Conservation (phyloP, 2,888 invertebrate species). For the Cephalotes varians region DNA sequence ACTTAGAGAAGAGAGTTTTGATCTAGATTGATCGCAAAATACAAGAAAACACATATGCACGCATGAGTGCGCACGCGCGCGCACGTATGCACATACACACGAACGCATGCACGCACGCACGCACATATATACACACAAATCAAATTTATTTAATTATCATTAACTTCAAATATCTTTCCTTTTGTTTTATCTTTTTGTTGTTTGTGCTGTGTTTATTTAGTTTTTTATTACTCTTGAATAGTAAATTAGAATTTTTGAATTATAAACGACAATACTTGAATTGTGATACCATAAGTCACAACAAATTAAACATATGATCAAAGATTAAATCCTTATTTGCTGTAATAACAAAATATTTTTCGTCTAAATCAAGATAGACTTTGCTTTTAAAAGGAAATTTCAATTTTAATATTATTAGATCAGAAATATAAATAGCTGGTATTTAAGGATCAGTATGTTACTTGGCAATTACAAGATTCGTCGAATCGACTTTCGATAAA, state of each 20-base stretch:
- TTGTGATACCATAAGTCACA: neutral
- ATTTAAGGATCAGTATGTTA: neutral
- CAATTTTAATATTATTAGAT: neutral
- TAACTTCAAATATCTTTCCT: neutral
- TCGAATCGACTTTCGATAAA: constrained; percentile 13
- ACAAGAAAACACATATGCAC: neutral
- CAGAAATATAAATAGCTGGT: neutral
- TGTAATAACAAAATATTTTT: neutral
- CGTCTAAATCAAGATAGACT: neutral
- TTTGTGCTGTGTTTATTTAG: neutral
- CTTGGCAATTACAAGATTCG: neutral
- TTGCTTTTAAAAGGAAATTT: neutral
- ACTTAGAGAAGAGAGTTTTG: neutral
- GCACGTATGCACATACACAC: neutral
- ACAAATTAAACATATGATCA: neutral
- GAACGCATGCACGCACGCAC: too few species aligned
- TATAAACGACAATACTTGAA: neutral
- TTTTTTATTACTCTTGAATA: neutral
- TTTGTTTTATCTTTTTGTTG: neutral
- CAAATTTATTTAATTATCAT: neutral
- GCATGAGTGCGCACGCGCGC: neutral
- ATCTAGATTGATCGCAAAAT: neutral
- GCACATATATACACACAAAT: neutral
- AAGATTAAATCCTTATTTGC: neutral
- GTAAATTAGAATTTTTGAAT: neutral